phyloP scores from a whole-genome alignment of 1,140 invertebrate genomes.

The Hyposmocoma kahamanoa region DNA sequence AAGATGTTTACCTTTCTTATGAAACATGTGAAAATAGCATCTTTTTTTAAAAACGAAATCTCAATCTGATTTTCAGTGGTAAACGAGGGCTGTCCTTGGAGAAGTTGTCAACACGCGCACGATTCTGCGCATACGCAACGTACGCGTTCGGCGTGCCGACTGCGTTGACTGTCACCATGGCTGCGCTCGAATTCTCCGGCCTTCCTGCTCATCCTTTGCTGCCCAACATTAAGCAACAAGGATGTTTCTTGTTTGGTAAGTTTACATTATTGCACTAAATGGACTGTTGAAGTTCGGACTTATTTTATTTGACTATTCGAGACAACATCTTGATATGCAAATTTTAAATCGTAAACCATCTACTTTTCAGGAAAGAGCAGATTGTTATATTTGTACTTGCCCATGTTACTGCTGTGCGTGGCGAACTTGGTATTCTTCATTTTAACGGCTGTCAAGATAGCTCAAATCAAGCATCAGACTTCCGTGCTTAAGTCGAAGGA shows the following conservation, averaged over 20 bases:
- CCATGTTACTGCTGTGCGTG: conserved; percentile 44
- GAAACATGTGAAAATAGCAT: too few relatives aligned
- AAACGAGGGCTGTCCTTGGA: conserved; percentile 42
- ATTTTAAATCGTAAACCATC: too few relatives aligned
- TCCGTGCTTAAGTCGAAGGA: conserved; percentile 49
- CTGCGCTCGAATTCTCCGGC: conserved; percentile 43
- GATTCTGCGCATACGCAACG: conserved; percentile 38
- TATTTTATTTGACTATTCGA: too few relatives aligned
- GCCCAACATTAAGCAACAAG: conserved; percentile 37
- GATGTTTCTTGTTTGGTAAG: conserved; percentile 53
- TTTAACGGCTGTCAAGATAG: conserved; percentile 50
- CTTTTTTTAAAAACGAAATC: too few relatives aligned
- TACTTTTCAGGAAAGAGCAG: conserved; percentile 41
- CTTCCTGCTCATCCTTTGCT: conserved; percentile 33
- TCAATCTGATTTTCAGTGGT: conserved; percentile 45
- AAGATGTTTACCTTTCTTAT: too few relatives aligned
- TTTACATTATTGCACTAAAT: too few relatives aligned
- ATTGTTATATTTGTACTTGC: conserved; percentile 50
- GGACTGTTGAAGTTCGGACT: too few relatives aligned
- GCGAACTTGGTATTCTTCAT: conserved; percentile 52
- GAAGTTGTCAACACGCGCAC: conserved; percentile 29
- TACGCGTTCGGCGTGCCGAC: conserved; percentile 53
- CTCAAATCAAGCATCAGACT: conserved; percentile 46
- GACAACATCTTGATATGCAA: too few relatives aligned
- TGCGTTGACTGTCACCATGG: conserved; percentile 33